Evolutionary conservation across 2,888 invertebrate genomes (phyloP), one percentile per base, ranked within the genome.

Genomic region (Thalpophila matura): DNA sequence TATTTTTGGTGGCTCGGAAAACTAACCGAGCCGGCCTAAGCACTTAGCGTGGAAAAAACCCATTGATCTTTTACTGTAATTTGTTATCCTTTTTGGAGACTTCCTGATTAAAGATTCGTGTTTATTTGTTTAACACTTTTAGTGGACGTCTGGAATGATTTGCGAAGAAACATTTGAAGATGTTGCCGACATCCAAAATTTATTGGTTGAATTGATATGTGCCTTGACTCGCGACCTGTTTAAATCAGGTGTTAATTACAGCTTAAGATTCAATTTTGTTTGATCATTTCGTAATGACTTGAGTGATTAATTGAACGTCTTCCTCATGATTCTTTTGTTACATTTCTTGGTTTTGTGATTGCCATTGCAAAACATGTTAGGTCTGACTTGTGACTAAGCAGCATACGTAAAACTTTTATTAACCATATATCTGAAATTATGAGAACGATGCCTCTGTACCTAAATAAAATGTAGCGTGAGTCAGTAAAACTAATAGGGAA

Each of bases 1-100:
- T 81, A 80, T 82, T 74, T 86, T 83, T 77, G 75, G 79, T 82
- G 74, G 73, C 77, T 62, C 51, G 40, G 65, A 68, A 69, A 72
- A 65, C 65, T 72, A 50, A 49, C 54, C 58, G 58, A 27, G 51
- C 43, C 77, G 20, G 50, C 59, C 47, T 63, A 29, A 65, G 53
- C 76, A 75, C 66, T 75, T 61, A 57, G 40, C 57, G 65, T 68
- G 54, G 56, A 80, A 69, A 67, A 56, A 69, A 66, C 18, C 70
- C 55, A 80, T 75, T 79, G 79, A 80, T 80, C 75, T 78, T 68
- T 49, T 22, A 27, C 42, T 68, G 65, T 75, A 66, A 70, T 79
- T 70, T 70, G 75, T 80, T 64, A 66, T 64, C 46, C 55, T 67
- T 75, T 71, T 66, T 53, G 27, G 58, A 14, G 57, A 72, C 77